Base-by-base conservation (phyloP, 1,140 invertebrate species). In the Caenorhabditis inopinata region DNA sequence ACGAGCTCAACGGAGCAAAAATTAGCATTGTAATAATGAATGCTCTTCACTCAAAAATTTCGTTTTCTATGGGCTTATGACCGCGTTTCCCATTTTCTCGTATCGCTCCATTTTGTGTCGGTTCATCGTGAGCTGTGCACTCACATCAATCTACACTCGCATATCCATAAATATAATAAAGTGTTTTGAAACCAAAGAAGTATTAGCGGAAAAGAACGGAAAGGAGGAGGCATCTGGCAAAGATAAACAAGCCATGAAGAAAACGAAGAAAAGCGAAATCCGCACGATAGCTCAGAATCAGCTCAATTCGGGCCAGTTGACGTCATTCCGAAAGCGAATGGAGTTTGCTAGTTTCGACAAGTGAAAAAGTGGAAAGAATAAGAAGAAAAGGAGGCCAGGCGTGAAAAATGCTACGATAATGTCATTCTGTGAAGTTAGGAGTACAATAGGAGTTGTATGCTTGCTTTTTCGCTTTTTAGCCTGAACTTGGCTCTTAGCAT, bases 281-380 rank as follows among this genome's bases (percentile, higher is more conserved):
- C 58, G 38, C 58, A 68, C 11, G 38, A 68, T 32, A 68, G 58
- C 58, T 68, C 58, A 68, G 32, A 68, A 68, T 68, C 58, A 68
- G 58, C 58, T 68, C 58, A 68, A 68, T 68, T 68, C 32, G 51
- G 58, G 32, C 32, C 58, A n/a, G 11, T 62, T 62, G 53, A 62
- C 53, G 32, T 68, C 58, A 38, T 68, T 68, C 25, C 21, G 25
- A 51, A 51, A 51, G 27, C 12, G 58, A 42, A 68, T 42, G 38
- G 58, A 42, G 11, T 68, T 11, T 38, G 27, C 29, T 11, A 29
- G 25, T 12, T 16, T 5, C 9, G 5, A 25, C 23, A 51, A 7
- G 27, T 4, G 27, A 58, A 29, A 32, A 58, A 7, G 38, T 14
- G 38, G 38, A 5, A 14, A 42, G 6, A 42, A 42, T n/a, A 42